Evolutionary conservation across 2,888 invertebrate species (phyloP), one percentile per base, ranked within the genome.

Genomic region (Ophion obscuratus): DNA sequence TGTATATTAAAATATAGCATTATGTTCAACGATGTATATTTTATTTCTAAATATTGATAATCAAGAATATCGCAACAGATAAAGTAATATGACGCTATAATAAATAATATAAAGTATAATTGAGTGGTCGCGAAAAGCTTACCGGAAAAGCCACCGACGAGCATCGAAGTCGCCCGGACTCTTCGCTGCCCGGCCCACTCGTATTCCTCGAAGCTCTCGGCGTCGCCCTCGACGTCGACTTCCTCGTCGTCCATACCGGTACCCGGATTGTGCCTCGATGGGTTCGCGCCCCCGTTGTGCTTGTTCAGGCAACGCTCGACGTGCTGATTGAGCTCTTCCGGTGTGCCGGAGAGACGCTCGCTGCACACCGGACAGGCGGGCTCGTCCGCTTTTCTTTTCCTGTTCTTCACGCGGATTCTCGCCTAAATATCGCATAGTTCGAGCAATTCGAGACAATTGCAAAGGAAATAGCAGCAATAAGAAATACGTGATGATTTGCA

Each of bases 131-230:
- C 17, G 10, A 71, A 44, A 61, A 59, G 73, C 90, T 90, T 79
- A 95, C 95, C 95, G n/a, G 95, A 95, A 89, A 96, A 95, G 66
- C 96, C 96, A 36, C 96, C 96, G 87, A 96, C 95, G 73, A 97
- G 95, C 87, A 98, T 94, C 4, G 97, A 96, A 0, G 97, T 95
- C 0, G 96, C 97, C 5, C 97, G 95, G 78, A 97, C 96, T 82
- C 98, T 95, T 91, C 97, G 97, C 93, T 98, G 97, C 0, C 98
- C 98, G 44, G 98, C 98, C 98, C 98, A 98, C 92, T 97, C 97
- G 94, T 98, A 99, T 92, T 98, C 98, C 89, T 98, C 97, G 92
- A 95, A 97, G 73, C 94, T 95, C 84, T 95, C 95, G 27, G 94
- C 94, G 85, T 95, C 94, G 61, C 96, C 97, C 95, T 97, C 97